Base-by-base conservation (phyloP, 2,888 invertebrate species). In the Drosophila austrosaltans region DNA sequence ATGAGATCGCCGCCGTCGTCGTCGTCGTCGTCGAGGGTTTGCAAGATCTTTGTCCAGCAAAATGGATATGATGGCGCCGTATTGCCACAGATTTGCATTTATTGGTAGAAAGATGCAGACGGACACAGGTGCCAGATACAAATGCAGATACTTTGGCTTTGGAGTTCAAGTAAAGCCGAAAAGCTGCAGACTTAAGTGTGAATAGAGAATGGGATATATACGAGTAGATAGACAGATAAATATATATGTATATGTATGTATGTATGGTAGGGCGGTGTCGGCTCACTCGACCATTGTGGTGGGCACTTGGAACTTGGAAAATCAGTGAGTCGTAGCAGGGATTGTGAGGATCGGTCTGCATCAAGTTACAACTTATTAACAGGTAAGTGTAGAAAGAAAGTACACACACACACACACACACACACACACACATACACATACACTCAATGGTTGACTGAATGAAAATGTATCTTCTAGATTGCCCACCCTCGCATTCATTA, bases 351-450 rank as follows among this genome's bases (percentile, higher is more conserved):
- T 68, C 58, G 62, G 57, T 61, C 65, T 77, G 88, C 89, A 79
- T 87, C 80, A 73, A 76, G 83, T 89, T 85, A 77, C 88, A 82
- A 71, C 75, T 89, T 85, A 85, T 89, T 89, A 89, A 87, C 84
- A 84, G 89, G 79, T 82, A 88, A 75, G 64, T 64, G 64, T 64
- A 72, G 65, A 44, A 53, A 53, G 62, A 62, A 68, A 72, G 63
- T 66, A 72, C 8, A 8, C 8, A 36, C 36, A 36, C 36, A 36
- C 1, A 36, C 36, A 36, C 32, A 28, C 0, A 32, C 32, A 32
- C 32, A 3, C n/a, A n/a, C 36, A 36, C 1, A 36, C 36, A 36
- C 32, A 28, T 5, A 32, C 32, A 32, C 32, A 3, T 8, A 36
- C 36, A 36, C 36, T 8, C 36, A 36, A 36, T 36, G 36, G 36